Conservation (phyloP, 2,113 vertebrate genomes). For the Urocolius indicus region DNA sequence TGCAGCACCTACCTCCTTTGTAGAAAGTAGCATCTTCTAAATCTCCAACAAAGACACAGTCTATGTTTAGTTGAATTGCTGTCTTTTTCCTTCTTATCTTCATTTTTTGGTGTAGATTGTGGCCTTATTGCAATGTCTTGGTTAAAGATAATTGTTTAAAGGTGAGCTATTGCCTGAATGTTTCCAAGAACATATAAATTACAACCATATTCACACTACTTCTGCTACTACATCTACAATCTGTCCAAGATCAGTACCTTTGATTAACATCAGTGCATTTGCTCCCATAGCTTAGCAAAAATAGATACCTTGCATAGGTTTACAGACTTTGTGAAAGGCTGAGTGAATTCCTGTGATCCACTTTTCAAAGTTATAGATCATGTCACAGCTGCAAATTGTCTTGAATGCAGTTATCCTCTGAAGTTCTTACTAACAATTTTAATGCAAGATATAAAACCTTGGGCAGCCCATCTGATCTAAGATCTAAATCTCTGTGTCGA, state of each 20-base stretch:
- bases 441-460: neutral
- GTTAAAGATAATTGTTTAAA: neutral
- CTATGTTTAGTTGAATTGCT: neutral
- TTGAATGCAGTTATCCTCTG: neutral
- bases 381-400: neutral
- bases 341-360: neutral
- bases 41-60: neutral
- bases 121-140: neutral
- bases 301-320: neutral
- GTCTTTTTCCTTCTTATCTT: neutral
- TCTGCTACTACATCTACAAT: neutral
- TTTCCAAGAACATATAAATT: neutral
- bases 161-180: neutral
- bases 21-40: neutral
- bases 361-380: neutral
- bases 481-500: neutral
- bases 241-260: neutral
- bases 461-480: neutral
- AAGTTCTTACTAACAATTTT: neutral
- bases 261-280: neutral
- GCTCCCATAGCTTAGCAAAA: neutral
- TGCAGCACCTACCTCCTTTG: neutral
- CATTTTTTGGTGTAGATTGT: neutral
- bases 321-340: neutral
- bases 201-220: neutral